Base-by-base conservation (phyloP, 1,140 invertebrate genomes). In the Drosophila lowei region DNA sequence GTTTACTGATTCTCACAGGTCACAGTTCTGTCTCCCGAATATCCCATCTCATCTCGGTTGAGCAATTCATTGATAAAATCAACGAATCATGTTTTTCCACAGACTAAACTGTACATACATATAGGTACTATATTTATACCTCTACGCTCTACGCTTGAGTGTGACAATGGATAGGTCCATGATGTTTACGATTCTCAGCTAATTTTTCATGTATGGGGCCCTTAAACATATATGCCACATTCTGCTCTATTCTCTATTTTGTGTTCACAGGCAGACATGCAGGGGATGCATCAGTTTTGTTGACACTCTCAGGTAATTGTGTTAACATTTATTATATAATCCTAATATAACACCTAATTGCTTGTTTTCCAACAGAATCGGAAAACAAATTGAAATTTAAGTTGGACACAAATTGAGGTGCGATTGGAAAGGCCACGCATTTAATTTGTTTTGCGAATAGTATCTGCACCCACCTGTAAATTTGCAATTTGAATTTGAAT, bases 401-500 rank as follows among this genome's bases (percentile, higher is more conserved):
- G 3, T 13, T 13, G 34, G 11, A 38, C 11, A 13, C 34, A 13
- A 38, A 5, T 4, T 5, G 34, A 38, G 11, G 3, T 38, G 4
- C 11, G 4, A 1, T 38, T 13, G 34, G 11, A 13, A 4, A 1
- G 13, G 9, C 9, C 13, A 7, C 28, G 11, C 44, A 28, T 18
- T 9, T 18, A 1, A 5, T 28, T 21, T 8, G 34, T 38, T 38
- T 38, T 13, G 11, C 34, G 11, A 28, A 8, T 48, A 6, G 2
- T 38, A 16, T 38, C 21, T 44, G 38, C 73, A 85, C 81, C 81
- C 81, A 86, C 81, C 83, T 86, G 83, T 88, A 59, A 75, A 78
- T 73, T 49, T 79, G 47, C 38, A 42, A 46, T 72, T 71, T 78
- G 59, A 68, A 63, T 79, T 54, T 63, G 23, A 25, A 25, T 25